These are phyloP conservation scores for Tyrannus savana DNA, from an alignment of 2,113 vertebrate species.

Conservation along the genomic window DNA sequence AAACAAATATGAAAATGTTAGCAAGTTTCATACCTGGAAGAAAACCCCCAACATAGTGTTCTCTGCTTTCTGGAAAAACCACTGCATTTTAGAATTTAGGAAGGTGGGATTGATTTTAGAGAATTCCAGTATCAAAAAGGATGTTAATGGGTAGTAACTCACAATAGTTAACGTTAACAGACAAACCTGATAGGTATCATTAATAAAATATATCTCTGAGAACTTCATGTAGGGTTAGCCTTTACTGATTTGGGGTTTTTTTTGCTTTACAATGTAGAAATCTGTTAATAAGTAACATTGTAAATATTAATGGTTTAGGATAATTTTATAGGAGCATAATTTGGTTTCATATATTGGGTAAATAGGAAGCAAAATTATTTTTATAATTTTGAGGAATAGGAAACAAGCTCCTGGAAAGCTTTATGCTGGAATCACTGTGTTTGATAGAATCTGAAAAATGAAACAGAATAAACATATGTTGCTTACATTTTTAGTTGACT, in stretches of 20 bases:
- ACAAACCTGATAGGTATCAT: not conserved
- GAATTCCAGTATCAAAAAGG: not conserved
- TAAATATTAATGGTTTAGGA: not conserved
- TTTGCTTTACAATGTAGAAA: not conserved
- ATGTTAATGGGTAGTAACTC: not conserved
- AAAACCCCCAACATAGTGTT: not conserved
- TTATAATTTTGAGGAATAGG: not conserved
- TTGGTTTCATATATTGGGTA: not conserved
- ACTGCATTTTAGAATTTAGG: not conserved
- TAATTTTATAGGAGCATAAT: not conserved
- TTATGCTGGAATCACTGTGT: not conserved
- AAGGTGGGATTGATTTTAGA: not conserved
- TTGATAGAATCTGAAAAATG: not conserved
- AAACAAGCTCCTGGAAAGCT: not conserved
- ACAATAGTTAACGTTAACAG: not conserved
- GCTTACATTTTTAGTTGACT: not conserved
- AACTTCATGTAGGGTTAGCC: not conserved
- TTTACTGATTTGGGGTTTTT: not conserved
- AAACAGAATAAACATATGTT: not conserved
- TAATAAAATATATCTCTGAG: not conserved
- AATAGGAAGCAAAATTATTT: not conserved
- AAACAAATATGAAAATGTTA: not conserved
- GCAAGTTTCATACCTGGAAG: not conserved
- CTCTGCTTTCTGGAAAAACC: not conserved
- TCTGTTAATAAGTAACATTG: not conserved